Base-by-base conservation (phyloP, 2,797 vertebrate species). In the Periophthalmus magnuspinnatus region DNA sequence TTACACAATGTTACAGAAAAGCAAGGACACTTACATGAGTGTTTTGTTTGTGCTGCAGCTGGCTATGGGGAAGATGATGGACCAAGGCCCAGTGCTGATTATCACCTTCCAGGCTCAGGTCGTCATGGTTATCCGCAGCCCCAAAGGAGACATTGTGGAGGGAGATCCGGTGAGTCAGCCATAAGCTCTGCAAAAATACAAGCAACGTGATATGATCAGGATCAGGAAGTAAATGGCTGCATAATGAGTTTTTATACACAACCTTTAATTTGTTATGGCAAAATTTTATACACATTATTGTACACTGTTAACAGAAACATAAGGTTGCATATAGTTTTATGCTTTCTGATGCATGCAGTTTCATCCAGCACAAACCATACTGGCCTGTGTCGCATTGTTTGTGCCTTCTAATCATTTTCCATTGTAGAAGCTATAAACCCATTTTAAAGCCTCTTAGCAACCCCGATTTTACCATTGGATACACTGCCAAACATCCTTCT, bases 61-160 rank as follows among this genome's bases (percentile, higher is more conserved):
- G 57, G 95, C 95, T 0, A 96, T 98, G 97, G 96, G 96, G 52
- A 97, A 98, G 89, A 96, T 97, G 93, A 98, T 98, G 96, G 96
- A 98, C 76, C 96, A 98, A 83, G 96, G 96, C 1, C 96, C 96
- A 0, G 96, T 98, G 57, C 87, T 98, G 54, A 96, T 98, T 81
- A 95, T 98, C 89, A 97, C 96, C 65, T 98, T 98, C 88, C 96
- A 97, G 88, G 97, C 96, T 69, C 97, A 97, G 90, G 84, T 97
- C 0, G 95, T 98, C 82, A 95, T 96, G 96, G 93, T 98, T 81
- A 86, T 97, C 69, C 95, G 93, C 76, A 93, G 95, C 82, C 90
- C 95, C 82, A 92, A 94, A 69, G 96, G 96, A 68, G 95, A 96
- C 0, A 85, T 98, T 68, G 96, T 97, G 6, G 96, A 98, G 69